Evolutionary conservation across 2,113 vertebrate species (phyloP), one percentile per base, ranked within the genome.

Genomic region (Acinonyx jubatus): DNA sequence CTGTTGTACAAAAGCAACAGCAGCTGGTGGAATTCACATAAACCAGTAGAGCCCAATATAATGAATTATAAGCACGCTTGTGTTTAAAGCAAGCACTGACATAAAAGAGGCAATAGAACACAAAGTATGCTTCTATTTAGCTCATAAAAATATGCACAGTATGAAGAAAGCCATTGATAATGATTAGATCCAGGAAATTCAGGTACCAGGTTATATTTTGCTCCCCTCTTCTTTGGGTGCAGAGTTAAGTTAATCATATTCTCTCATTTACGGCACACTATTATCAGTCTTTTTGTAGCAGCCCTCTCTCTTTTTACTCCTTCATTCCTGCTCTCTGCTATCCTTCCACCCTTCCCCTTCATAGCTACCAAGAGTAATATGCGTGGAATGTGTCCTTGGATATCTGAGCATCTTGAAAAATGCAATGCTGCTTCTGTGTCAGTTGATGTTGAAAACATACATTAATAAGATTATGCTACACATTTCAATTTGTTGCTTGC

Each of bases 1-100:
- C 96, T 98, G 89, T 93, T 91, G 74, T 97, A 84, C 96, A 97
- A 98, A 95, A 97, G 91, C 78, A 95, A 96, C 66, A 97, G 95
- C 98, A 98, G 98, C 98, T 98, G 97, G 94, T 98, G 84, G 96
- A 94, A 94, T 97, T 98, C 98, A 98, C 90, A 98, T 97, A 98
- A 98, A 98, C 41, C 76, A 92, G 92, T 95, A 97, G 95, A 98
- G 98, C 96, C 96, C 97, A 96, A 10, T 88, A 95, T 79, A 97
- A 96, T 97, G 95, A 98, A 97, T 98, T 69, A 50, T 94, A 98
- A 98, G 95, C 91, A 31, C 29, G 41, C 93, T 98, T 97, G 76
- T 91, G 96, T 94, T 98, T 98, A 97, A 96, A 97, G 86, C 95
- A 98, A 96, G 94, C 85, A 83, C 95, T 85, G 97, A 94, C 95